phyloP scores from a whole-genome alignment of 1,140 invertebrate species.

The Drosophila teissieri region DNA sequence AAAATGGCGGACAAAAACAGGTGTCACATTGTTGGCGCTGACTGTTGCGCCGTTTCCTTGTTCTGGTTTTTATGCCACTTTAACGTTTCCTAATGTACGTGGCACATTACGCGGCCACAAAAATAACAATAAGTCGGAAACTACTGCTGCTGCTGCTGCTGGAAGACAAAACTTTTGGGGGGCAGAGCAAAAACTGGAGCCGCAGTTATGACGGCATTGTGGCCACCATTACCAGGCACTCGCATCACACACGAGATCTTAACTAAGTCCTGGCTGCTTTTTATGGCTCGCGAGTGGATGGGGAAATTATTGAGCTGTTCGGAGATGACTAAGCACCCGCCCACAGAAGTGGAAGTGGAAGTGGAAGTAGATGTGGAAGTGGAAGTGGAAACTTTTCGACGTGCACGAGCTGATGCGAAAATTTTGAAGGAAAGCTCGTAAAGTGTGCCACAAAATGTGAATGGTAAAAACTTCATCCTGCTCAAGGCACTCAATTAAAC shows the following conservation, averaged over 20 bases:
- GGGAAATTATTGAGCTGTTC: slow-evolving; percentile 61
- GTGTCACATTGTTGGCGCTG: slow-evolving; percentile 78
- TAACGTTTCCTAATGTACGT: slow-evolving; percentile 79
- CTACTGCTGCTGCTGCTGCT: slow-evolving; percentile 13
- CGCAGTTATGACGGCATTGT: slow-evolving; percentile 52
- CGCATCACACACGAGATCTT: slow-evolving; percentile 44
- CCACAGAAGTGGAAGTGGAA: slow-evolving; percentile 2
- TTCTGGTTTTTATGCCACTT: slow-evolving; percentile 73
- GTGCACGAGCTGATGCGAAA: slow-evolving; percentile 17
- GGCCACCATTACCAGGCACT: slow-evolving; percentile 60
- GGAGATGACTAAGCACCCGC: slow-evolving; percentile 52
- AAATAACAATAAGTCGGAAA: slow-evolving; percentile 38
- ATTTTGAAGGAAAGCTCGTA: slow-evolving; percentile 15
- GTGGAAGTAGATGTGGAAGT: neutral
- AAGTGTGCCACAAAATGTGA: slow-evolving; percentile 22
- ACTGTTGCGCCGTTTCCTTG: slow-evolving; percentile 58
- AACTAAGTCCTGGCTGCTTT: slow-evolving; percentile 50
- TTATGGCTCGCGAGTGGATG: slow-evolving; percentile 39
- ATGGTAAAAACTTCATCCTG: slow-evolving; percentile 16
- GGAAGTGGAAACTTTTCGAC: slow-evolving; percentile 40
- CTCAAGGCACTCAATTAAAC: slow-evolving; percentile 57
- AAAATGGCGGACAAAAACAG: slow-evolving; percentile 69
- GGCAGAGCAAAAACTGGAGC: slow-evolving; percentile 35
- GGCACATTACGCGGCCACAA: slow-evolving; percentile 66
- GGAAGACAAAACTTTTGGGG: slow-evolving; percentile 46